A percentile compares a stretch with the other conserved stretches of the same genome.
Evolutionary conservation across 2,797 vertebrate species (phyloP).

Genomic region (Enteromius viviparus): DNA sequence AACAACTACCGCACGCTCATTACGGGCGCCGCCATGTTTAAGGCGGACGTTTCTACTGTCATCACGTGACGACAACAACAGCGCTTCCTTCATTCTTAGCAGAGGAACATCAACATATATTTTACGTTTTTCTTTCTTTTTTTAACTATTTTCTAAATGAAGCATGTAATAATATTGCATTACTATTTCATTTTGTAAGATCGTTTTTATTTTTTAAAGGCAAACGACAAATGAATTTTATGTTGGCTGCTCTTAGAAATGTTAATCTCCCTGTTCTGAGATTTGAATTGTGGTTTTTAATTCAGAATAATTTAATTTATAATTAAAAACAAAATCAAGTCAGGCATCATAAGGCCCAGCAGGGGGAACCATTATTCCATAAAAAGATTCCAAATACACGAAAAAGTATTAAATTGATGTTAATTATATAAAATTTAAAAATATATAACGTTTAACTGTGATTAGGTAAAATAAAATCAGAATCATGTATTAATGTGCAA

Average conservation of each 20-base stretch:
- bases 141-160: not conserved
- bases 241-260: not conserved
- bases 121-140: not conserved
- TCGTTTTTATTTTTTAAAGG: not conserved
- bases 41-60: slow-evolving; percentile 55
- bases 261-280: not conserved
- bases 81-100: not conserved
- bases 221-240: not conserved
- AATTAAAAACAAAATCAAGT: not conserved
- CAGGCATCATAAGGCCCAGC: not conserved
- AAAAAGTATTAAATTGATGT: not conserved
- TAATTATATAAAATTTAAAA: not conserved
- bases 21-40: slow-evolving; percentile 80
- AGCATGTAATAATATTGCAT: not conserved
- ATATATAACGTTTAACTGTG: not conserved
- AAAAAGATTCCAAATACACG: not conserved
- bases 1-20: slow-evolving; percentile 60
- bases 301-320: not conserved
- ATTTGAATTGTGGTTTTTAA: not conserved
- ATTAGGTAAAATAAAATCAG: not conserved
- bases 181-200: not conserved
- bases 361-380: not conserved
- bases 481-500: not conserved
- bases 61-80: slow-evolving; percentile 51
- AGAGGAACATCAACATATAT: not conserved